Evolutionary conservation across 2,888 invertebrate genomes (phyloP), one percentile per base, ranked within the genome.

Genomic region (Drosophila atroscutellata): DNA sequence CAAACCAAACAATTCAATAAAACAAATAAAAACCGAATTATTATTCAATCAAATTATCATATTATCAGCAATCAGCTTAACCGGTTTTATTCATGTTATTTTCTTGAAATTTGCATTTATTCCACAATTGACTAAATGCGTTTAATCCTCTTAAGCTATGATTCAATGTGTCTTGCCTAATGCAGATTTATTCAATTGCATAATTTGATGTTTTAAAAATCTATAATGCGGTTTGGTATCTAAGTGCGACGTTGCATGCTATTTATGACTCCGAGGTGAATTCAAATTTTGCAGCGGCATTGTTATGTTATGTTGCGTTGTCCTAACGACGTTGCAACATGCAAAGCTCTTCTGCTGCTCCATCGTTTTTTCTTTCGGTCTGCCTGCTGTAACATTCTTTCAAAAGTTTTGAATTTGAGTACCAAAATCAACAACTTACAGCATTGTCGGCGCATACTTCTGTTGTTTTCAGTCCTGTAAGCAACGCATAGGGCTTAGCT

Each of bases 381-480:
- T 60, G 56, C 50, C 54, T 57, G 64, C 58, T 62, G 64, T 26
- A 59, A 66, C 69, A 78, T 70, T 79, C 79, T 75, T 76, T 54
- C 63, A 54, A 50, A 77, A 80, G 72, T 78, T 80, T 85, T 76
- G 77, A 82, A 85, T 86, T 84, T 87, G 80, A 87, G 87, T 89
- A 89, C 89, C 83, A 87, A 82, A 89, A 89, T 86, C 86, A 86
- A 86, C 86, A 89, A 89, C 80, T 81, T 80, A 67, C 77, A 69
- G 69, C 69, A 50, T 62, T 62, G 49, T 63, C 68, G 54, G 57
- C 51, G 70, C 37, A 69, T 68, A 58, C 68, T 69, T 69, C 58
- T 70, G 51, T 68, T 67, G 62, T 81, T 70, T 60, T 63, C 50
- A 49, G 67, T 52, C 54, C 63, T 79, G 80, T 58, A 36, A 52